These are phyloP conservation scores for Rafetus swinhoei DNA, from an alignment of 2,113 vertebrate species.

Conservation along the genomic window DNA sequence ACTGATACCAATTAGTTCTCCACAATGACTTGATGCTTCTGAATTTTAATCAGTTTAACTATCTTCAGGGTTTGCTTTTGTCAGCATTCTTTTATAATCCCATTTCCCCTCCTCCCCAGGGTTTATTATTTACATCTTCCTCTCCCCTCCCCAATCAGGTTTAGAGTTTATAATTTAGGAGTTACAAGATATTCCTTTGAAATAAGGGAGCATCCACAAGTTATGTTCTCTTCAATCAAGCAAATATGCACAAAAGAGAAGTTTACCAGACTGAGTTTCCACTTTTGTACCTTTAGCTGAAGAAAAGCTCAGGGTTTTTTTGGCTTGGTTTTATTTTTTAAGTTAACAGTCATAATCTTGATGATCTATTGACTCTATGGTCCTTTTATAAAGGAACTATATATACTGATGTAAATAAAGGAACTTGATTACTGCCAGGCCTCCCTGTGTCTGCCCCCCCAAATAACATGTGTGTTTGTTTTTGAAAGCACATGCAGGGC, in stretches of 20 bases:
- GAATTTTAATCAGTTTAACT: neutral
- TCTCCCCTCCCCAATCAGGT: neutral
- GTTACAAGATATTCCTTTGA: neutral
- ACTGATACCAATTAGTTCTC: neutral
- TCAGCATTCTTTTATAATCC: accelerated
- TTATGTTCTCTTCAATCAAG: neutral
- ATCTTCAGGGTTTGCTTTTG: neutral
- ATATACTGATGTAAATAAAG: neutral
- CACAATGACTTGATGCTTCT: no score
- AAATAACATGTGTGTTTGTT: neutral
- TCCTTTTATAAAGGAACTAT: neutral
- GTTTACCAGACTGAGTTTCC: neutral
- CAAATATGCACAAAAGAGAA: neutral
- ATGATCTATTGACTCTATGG: neutral
- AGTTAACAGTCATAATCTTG: neutral
- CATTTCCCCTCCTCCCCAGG: neutral
- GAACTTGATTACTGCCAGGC: neutral
- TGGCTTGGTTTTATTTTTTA: neutral
- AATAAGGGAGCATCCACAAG: neutral
- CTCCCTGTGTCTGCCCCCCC: neutral
- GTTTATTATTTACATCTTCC: neutral
- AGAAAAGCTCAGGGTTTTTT: neutral
- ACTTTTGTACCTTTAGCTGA: neutral
- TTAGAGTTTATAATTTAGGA: neutral
- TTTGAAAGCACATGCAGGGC: neutral